These are phyloP conservation scores for Atethmia centrago DNA, from an alignment of 2,888 invertebrate species.

Conservation along the genomic window DNA sequence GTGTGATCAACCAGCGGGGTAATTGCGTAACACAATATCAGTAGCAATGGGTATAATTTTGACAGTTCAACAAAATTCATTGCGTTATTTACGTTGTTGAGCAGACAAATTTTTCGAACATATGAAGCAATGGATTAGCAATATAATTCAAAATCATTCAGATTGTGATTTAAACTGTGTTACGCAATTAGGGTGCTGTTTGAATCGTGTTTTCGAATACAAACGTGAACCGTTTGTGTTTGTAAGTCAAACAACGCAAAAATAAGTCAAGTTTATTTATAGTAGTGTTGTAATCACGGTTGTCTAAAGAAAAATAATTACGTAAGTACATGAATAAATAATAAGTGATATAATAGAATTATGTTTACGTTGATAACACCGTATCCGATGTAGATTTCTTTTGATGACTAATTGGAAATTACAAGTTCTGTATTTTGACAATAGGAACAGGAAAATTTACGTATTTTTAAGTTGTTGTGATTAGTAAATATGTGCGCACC, in stretches of 20 bases:
- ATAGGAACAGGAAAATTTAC: constrained; percentile 4
- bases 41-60: no score
- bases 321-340: constrained; percentile 30
- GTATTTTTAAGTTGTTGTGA: constrained; percentile 1
- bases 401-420: constrained; percentile 42
- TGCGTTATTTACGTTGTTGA: no score
- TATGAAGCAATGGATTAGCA: no score
- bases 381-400: constrained; percentile 12
- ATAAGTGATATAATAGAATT: constrained; percentile 39
- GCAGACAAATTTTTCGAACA: no score
- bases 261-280: constrained; percentile 32
- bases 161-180: no score
- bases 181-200: no score
- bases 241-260: constrained; percentile 6
- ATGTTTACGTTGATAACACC: constrained; percentile 33
- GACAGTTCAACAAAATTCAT: no score
- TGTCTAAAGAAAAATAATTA: constrained; percentile 31
- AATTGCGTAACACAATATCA: no score
- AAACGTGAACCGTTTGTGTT: neutral
- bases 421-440: constrained; percentile 6
- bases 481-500: no score
- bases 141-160: no score
- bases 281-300: constrained; percentile 26
- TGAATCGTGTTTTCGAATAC: constrained; percentile 1
- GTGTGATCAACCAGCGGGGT: no score